Base-by-base conservation (phyloP, 2,888 invertebrate genomes). In the Caenorhabditis doughertyi region DNA sequence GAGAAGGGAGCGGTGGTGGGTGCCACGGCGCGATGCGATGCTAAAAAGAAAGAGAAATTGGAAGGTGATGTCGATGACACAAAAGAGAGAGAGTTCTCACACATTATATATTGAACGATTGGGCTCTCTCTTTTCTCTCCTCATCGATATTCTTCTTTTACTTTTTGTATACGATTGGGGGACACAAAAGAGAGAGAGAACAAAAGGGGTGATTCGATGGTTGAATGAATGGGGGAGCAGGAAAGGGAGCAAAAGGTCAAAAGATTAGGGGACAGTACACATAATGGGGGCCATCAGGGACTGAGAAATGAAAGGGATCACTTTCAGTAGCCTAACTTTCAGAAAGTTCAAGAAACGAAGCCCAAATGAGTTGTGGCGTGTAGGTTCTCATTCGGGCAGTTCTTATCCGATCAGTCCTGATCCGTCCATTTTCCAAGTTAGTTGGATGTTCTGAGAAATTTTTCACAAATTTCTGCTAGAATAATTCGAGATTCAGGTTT, bases 131-230 rank as follows among this genome's bases (percentile, higher is more conserved):
- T 39, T 39, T 39, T 39, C 9, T 32, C n/a, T n/a, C n/a, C n/a
- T n/a, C 47, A 44, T 62, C 44, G 11, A 18, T 51, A 65, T 64
- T 64, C 64, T 8, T 25, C n/a, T 67, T 51, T 51, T n/a, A n/a
- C 35, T 49, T 3, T 42, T 3, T 42, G 42, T 47, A 47, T 53
- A 39, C 25, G 23, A 32, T 62, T 62, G 5, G 23, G 49, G 13
- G 29, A 16, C 5, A 4, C 7, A 47, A 7, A 18, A 47, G n/a
- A 47, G 18, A 8, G 18, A 18, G 8, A 47, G n/a, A 18, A 18
- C 18, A 47, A 47, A 9, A 47, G n/a, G 29, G 29, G 60, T 21
- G 60, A 5, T 32, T 25, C 21, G 16, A 32, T 3, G 13, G n/a
- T 23, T 9, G 9, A 42, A 25, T 13, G 16, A 39, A 7, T 44